Evolutionary conservation across 2,113 vertebrate genomes (phyloP).

Genomic region (Tetrax tetrax): DNA sequence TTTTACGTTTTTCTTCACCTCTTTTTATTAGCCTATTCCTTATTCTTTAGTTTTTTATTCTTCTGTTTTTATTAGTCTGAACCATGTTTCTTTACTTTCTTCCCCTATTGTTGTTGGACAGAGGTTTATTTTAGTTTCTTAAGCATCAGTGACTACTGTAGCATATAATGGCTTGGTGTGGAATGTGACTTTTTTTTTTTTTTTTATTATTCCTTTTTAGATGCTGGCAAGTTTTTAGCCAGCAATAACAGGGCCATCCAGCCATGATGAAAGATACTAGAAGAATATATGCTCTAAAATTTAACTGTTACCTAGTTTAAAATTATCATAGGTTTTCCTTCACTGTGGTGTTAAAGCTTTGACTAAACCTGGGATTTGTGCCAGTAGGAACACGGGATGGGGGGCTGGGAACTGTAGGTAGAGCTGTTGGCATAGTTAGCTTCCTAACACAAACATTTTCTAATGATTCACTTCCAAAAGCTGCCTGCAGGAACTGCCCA

Average conservation of each 20-base stretch:
- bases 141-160: neutral
- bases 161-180: neutral
- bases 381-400: neutral
- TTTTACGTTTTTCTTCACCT: neutral
- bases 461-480: slow-evolving; percentile 57
- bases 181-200: neutral
- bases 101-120: neutral
- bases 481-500: slow-evolving; percentile 43
- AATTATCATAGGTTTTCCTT: neutral
- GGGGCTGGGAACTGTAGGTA: neutral
- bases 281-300: neutral
- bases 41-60: neutral
- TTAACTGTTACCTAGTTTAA: neutral
- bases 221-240: neutral
- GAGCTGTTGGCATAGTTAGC: slow-evolving; percentile 2
- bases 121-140: slow-evolving; percentile 7
- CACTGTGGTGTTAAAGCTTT: neutral
- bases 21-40: neutral
- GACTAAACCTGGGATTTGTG: neutral
- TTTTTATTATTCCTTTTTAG: neutral
- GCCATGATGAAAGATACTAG: neutral
- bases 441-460: slow-evolving; percentile 53
- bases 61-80: neutral
- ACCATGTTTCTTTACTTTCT: neutral
- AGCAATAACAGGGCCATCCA: neutral